Conservation (phyloP, 1,140 invertebrate species). For the Listronotus bonariensis region DNA sequence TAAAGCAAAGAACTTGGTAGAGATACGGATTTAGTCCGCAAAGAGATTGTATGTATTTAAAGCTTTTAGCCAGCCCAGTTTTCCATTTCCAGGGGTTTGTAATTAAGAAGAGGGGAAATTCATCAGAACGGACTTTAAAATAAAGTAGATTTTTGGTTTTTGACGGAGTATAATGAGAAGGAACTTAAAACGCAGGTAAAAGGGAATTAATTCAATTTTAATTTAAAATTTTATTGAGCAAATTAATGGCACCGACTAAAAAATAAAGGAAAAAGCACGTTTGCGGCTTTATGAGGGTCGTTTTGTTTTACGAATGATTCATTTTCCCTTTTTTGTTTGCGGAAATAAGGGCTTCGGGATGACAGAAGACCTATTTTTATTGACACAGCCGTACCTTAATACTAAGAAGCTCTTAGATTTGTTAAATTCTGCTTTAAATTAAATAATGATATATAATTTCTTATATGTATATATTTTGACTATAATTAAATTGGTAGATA, state of each 20-base stretch:
- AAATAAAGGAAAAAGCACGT: constrained; percentile 9
- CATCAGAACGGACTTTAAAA: constrained; percentile 51
- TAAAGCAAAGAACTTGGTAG: constrained; percentile 26
- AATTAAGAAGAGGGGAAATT: constrained; percentile 54
- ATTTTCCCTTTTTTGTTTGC: too few species aligned
- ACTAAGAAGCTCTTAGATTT: too few species aligned
- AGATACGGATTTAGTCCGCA: constrained; percentile 29
- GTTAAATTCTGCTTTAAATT: too few species aligned
- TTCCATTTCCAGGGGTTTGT: constrained; percentile 38
- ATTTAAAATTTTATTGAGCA: constrained; percentile 26
- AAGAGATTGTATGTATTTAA: constrained; percentile 37
- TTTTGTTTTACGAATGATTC: too few species aligned
- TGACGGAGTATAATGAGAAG: constrained; percentile 10
- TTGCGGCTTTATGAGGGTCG: constrained; percentile 2
- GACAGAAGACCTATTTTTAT: too few species aligned
- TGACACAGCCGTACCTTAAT: too few species aligned
- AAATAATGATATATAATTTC: too few species aligned
- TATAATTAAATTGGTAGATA: too few species aligned
- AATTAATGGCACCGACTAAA: constrained; percentile 18
- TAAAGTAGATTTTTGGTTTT: constrained; percentile 38
- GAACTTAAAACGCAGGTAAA: constrained; percentile 26
- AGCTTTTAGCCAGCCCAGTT: constrained; percentile 24
- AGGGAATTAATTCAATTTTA: constrained; percentile 25
- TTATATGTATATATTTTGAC: too few species aligned
- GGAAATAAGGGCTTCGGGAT: too few species aligned